These are phyloP conservation scores for Epizoanthus ramosus DNA, from an alignment of 92 coral and sea anemone genomes.

Conservation along the genomic window DNA sequence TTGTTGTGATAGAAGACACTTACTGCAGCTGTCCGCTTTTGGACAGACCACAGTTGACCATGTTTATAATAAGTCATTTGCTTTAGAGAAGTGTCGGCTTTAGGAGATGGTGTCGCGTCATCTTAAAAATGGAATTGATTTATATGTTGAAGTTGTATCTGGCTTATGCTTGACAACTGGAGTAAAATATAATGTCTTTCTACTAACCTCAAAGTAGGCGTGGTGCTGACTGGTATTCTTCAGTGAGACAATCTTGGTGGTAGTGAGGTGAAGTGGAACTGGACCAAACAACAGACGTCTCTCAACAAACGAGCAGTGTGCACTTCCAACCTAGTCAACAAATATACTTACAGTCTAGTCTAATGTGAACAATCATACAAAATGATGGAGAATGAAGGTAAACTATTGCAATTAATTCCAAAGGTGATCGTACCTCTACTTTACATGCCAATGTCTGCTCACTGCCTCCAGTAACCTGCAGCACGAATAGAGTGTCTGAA, in stretches of 20 bases:
- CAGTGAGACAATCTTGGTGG: constrained; percentile 76
- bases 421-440: constrained; percentile 66
- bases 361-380: not conserved
- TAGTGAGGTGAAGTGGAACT: constrained; percentile 89
- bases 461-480: constrained; percentile 91
- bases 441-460: constrained; percentile 69
- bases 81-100: no score
- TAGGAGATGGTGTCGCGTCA: not conserved
- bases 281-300: constrained; percentile 94
- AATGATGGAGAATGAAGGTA: not conserved
- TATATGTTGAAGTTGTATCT: not conserved
- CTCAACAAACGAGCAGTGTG: constrained; percentile 93
- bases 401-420: not conserved
- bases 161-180: not conserved
- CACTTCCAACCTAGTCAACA: constrained; percentile 73
- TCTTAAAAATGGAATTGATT: not conserved
- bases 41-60: no score
- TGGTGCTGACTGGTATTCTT: constrained; percentile 85
- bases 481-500: constrained; percentile 69
- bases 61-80: no score
- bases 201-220: constrained; percentile 86
- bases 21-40: no score
- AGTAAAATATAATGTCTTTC: not conserved
- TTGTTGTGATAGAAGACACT: no score
- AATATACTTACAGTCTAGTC: not conserved